phyloP scores from a whole-genome alignment of 2,113 vertebrate genomes.

The Apistogramma diplotaenia region DNA sequence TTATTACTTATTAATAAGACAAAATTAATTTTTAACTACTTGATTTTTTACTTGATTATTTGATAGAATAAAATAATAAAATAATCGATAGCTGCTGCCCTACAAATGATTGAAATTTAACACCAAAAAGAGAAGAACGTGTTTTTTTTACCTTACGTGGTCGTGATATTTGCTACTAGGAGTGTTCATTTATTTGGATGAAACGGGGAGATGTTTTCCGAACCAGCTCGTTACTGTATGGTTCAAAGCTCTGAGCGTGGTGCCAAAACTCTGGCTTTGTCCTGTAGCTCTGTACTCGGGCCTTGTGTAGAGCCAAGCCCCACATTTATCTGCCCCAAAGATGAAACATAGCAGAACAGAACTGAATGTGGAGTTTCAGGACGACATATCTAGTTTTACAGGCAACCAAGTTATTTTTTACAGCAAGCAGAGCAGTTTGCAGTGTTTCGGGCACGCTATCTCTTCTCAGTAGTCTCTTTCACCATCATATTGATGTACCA shows the following conservation, averaged over 20 bases:
- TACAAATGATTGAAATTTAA: background rate
- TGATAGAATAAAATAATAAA: slow-evolving; percentile 21
- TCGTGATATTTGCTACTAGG: background rate
- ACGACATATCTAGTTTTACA: background rate
- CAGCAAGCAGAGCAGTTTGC: background rate
- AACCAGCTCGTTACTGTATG: background rate
- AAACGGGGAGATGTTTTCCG: background rate
- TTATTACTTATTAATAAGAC: too few species aligned
- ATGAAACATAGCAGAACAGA: background rate
- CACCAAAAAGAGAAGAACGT: background rate
- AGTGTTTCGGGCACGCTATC: background rate
- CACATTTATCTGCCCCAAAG: too few species aligned
- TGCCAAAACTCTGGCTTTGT: too few species aligned
- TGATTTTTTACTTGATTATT: too few species aligned
- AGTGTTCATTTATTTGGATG: background rate
- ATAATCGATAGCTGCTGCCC: too few species aligned
- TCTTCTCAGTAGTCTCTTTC: background rate
- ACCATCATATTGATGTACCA: background rate
- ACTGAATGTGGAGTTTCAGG: background rate
- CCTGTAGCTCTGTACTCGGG: too few species aligned
- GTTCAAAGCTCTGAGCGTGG: background rate
- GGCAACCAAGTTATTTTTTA: background rate
- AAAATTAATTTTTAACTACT: too few species aligned
- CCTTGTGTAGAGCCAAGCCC: too few species aligned
- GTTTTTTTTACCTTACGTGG: background rate